These are phyloP conservation scores for Calameuta filiformis DNA, from an alignment of 2,888 invertebrate genomes.

Conservation along the genomic window DNA sequence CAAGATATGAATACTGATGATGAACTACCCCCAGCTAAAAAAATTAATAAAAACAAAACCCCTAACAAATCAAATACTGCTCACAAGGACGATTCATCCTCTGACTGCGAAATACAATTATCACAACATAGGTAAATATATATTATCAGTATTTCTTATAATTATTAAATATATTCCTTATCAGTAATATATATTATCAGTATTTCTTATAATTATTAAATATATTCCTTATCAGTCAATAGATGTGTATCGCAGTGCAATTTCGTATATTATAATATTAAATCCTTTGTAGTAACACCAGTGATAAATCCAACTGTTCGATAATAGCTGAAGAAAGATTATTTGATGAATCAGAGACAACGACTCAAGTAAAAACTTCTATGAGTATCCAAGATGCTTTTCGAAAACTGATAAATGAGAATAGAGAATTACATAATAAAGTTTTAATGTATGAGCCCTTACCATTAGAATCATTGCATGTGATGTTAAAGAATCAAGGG, in stretches of 20 bases:
- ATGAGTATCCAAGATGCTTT: constrained; percentile 42
- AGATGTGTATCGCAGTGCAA: not conserved
- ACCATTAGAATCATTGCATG: constrained; percentile 65
- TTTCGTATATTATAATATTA: not conserved
- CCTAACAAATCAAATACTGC: not conserved
- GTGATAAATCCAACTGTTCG: constrained; percentile 7
- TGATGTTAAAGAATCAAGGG: constrained; percentile 62
- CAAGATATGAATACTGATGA: constrained; percentile 17
- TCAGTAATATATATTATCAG: not conserved
- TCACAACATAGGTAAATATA: not conserved
- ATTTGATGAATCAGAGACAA: constrained; percentile 32
- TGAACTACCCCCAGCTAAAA: constrained; percentile 35
- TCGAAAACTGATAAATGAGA: constrained; percentile 47
- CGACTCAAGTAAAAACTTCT: constrained; percentile 19
- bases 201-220: too few relatives aligned
- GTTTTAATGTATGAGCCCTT: constrained; percentile 68
- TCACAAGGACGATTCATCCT: not conserved
- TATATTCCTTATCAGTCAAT: not conserved
- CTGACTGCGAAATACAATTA: not conserved
- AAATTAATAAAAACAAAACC: constrained; percentile 8
- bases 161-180: not conserved
- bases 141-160: too few relatives aligned
- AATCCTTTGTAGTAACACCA: constrained; percentile 18
- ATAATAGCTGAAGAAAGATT: constrained; percentile 42
- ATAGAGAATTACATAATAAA: constrained; percentile 63